phyloP scores from a whole-genome alignment of 2,113 vertebrate genomes.

The Colossoma macropomum region DNA sequence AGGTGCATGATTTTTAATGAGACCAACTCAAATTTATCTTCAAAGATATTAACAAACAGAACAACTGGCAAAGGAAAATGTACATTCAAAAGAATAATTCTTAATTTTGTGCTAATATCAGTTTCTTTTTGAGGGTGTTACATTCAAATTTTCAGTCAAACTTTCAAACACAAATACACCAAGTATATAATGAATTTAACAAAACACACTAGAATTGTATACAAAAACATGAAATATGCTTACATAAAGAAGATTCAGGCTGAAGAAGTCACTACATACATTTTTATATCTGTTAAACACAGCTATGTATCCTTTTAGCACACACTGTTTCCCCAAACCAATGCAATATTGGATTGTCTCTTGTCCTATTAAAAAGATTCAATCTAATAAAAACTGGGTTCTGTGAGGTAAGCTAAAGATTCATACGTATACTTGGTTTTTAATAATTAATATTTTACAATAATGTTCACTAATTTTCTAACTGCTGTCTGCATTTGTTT shows the following conservation, averaged over 20 bases:
- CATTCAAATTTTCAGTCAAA: background rate
- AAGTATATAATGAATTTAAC: background rate
- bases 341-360: background rate
- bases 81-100: background rate
- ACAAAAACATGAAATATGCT: constrained; percentile 44
- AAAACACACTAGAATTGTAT: background rate
- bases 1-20: constrained; percentile 57
- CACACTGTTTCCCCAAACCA: too few relatives aligned
- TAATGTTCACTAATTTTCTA: too few relatives aligned
- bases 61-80: constrained; percentile 5
- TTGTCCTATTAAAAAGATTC: background rate
- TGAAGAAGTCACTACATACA: too few relatives aligned
- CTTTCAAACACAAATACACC: background rate
- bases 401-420: too few relatives aligned
- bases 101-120: background rate
- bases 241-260: background rate
- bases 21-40: constrained; percentile 32
- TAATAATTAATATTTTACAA: too few relatives aligned
- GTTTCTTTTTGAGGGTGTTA: background rate
- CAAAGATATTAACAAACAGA: background rate
- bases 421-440: too few relatives aligned
- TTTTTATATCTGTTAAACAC: too few relatives aligned
- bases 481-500: too few relatives aligned
- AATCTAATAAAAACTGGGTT: too few relatives aligned
- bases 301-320: too few relatives aligned